phyloP scores from a whole-genome alignment of 1,140 invertebrate species.

The Aphis gossypii region DNA sequence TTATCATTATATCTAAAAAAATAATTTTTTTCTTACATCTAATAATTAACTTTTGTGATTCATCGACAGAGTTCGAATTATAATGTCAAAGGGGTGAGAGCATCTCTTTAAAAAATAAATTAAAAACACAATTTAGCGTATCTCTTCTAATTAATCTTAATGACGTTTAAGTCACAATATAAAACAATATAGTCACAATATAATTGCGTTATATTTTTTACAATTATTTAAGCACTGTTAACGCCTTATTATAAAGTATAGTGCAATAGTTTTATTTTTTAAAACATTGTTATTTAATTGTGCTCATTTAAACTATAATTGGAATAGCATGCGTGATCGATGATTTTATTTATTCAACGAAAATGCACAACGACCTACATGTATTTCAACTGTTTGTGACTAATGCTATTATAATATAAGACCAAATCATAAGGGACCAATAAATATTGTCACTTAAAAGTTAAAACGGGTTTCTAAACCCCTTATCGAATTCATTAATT shows the following conservation, averaged over 20 bases:
- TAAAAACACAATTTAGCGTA: background rate
- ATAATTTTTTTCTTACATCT: background rate
- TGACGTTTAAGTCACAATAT: background rate
- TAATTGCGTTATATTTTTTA: background rate
- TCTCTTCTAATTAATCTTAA: background rate
- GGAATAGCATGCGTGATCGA: background rate
- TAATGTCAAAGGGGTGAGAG: background rate
- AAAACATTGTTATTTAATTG: background rate
- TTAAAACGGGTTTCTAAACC: background rate
- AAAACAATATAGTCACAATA: too few relatives aligned
- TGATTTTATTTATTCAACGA: background rate
- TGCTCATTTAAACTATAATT: too few relatives aligned
- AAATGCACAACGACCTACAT: background rate
- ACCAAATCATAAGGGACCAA: background rate
- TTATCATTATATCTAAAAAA: too few relatives aligned
- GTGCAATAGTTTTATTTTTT: background rate
- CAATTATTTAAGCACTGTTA: background rate
- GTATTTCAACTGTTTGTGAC: background rate
- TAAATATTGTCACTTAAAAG: background rate
- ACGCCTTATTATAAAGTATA: background rate
- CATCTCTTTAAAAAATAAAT: background rate
- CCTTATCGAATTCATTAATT: too few relatives aligned
- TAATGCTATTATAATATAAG: background rate
- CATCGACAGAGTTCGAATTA: background rate
- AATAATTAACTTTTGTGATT: background rate